Evolutionary conservation across 2,888 invertebrate species (phyloP), one percentile per base, ranked within the genome.

Genomic region (Bombylius discolor): DNA sequence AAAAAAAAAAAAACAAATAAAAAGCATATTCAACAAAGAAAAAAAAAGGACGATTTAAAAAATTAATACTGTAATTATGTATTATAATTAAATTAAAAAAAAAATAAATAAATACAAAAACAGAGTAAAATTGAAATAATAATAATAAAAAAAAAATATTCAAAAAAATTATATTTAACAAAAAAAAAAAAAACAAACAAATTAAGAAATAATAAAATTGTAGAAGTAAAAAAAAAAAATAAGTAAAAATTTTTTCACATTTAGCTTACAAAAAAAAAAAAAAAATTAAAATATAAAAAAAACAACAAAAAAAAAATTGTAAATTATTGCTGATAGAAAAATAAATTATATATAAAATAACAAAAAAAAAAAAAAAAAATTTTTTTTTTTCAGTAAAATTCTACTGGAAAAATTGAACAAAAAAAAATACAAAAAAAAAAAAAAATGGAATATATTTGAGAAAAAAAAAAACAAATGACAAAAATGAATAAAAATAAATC

Each of bases 231-330:
- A 33, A 47, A 53, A n/a, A 53, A 23, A 36, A 34, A 53, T 36
- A 54, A 55, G 49, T 50, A 36, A 49, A 55, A 50, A 50, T 54
- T 54, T 54, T 54, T 49, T 49, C 53, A 54, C 53, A 49, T 54
- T 54, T 54, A 54, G 53, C 53, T 54, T 33, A 47, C 31, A 47
- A 47, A 47, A 44, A 44, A 46, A 55, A 55, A 48, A 48, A 4
- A 48, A 48, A 32, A 33, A 48, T 9, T 1, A 31, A 31, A 55
- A 55, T 42, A 42, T 51, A 51, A 44, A 45, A 31, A 51, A n/a
- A 51, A 51, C 31, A 55, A 32, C 44, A 49, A 54, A 32, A 49
- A 23, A 23, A 23, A 23, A 23, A 23, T 23, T 23, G 23, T 23
- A 23, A 23, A 23, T 23, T 23, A 23, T 23, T 23, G 23, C 23